Base-by-base conservation (phyloP, 2,888 invertebrate genomes). In the Isoperla grammatica region DNA sequence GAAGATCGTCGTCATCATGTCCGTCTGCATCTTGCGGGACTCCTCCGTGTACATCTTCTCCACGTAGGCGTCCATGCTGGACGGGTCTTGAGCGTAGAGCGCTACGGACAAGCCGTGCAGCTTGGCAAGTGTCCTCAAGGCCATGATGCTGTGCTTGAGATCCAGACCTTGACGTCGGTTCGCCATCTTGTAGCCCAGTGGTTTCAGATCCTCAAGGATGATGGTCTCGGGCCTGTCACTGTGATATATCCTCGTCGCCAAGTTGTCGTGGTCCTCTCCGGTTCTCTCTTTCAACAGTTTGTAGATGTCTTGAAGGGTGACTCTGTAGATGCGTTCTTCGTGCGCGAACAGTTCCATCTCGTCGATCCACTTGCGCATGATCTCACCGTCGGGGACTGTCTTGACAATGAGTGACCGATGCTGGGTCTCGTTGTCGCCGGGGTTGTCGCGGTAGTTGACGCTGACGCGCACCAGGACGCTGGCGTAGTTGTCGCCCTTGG, bases 91-190 rank as follows among this genome's bases (percentile, higher is more conserved):
- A 15, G 48, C 55, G 37, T 58, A 6, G 13, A 63, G 23, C 3
- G 43, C 63, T 11, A 58, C 29, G 6, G 64, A 64, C 13, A 57
- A 15, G 1, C 60, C 64, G 40, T 64, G 64, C n/a, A 61, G 39
- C 11, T 58, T 46, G 6, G 63, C 64, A 11, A 64, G 45, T 15
- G 42, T 48, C 29, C 35, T 49, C 4, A 63, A 45, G 3, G 60
- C 54, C 17, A 37, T 11, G 11, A 22, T 11, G 23, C 55, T 40
- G 53, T 60, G 61, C 1, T 39, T 58, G 8, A 58, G 11, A 39
- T 63, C 58, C 43, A 64, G 54, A 5, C 63, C 63, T 2, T 35
- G 8, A 1, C 42, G 12, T n/a, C 61, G 48, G 43, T 61, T 43
- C 4, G 58, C 61, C 60, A 60, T 60, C 23, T 40, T 37, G 50